Evolutionary conservation across 2,113 vertebrate genomes (phyloP), one percentile per base, ranked within the genome.

Genomic region (Xenotilapia caudafasciata): DNA sequence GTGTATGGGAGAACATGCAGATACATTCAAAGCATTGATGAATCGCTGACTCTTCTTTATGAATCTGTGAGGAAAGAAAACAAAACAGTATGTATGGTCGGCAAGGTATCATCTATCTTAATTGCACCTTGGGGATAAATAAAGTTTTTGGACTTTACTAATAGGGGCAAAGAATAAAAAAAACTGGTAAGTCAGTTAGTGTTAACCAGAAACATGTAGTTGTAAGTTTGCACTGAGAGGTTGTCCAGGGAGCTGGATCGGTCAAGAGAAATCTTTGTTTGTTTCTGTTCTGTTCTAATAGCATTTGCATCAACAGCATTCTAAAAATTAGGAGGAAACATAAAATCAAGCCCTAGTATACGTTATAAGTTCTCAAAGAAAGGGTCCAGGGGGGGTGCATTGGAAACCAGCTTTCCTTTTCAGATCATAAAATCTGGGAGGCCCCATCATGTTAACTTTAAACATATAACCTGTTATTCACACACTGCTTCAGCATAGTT

Each of bases 201-300:
- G 1, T 62, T 11, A 33, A 33, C 28, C 28, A 33, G 28, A 11
- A 62, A 62, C 15, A 62, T 62, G 2, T 35, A 65, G 17, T 65
- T 35, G 17, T 65, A 65, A 35, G 17, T 35, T 65, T 65, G 17
- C 2, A 65, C 31, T 35, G 60, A 65, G 60, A 12, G 2, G 17
- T 65, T 35, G 31, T 35, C 9, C 15, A n/a, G 60, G 1, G 9
- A 35, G 58, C 7, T 2, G 31, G 31, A 7, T 65, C 2, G 2
- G 31, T 35, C 31, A 65, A 65, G 17, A 65, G 31, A 35, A 35
- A 35, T 35, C 60, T 62, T 33, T 0, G 0, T 19, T 62, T 62
- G 9, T 19, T 62, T 62, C 58, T 33, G 28, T 31, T 60, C 26
- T 31, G 56, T 62, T 62, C 58, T 62, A 19, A 62, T 19, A 19